Evolutionary conservation across 2,797 vertebrate genomes (phyloP).

Genomic region (Takifugu rubripes): DNA sequence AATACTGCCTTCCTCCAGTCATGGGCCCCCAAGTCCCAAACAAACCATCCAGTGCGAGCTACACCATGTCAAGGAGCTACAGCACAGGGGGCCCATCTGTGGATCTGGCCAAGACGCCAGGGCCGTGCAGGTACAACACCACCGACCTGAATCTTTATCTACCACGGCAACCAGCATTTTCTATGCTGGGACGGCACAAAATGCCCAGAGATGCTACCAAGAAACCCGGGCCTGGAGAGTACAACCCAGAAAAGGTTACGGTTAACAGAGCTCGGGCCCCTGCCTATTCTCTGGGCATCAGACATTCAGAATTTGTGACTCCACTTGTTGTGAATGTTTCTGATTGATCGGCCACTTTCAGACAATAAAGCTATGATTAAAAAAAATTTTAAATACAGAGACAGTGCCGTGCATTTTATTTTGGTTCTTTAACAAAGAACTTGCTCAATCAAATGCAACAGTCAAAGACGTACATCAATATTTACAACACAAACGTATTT

Average conservation of each 20-base stretch:
- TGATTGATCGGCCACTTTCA: constrained; percentile 48
- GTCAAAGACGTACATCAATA: constrained; percentile 37
- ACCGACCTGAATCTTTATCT: constrained; percentile 79
- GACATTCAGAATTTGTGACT: constrained; percentile 79
- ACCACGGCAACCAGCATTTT: constrained; percentile 78
- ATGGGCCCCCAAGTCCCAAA: constrained; percentile 76
- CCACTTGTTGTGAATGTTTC: constrained; percentile 67
- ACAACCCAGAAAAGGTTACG: constrained; percentile 81
- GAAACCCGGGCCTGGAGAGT: constrained; percentile 80
- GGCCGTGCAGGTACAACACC: constrained; percentile 81
- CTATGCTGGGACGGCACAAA: constrained; percentile 78
- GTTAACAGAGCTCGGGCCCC: constrained; percentile 75
- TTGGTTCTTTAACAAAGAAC: constrained; percentile 40
- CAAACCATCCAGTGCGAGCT: constrained; percentile 80
- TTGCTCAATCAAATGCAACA: constrained; percentile 23
- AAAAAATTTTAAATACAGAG: not conserved
- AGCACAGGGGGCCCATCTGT: constrained; percentile 65
- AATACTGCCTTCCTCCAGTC: constrained; percentile 81
- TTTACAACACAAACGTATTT: constrained; percentile 41
- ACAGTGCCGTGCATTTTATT: constrained; percentile 46
- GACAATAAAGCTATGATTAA: not conserved
- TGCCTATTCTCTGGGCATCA: constrained; percentile 80
- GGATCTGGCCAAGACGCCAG: constrained; percentile 78
- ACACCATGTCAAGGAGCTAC: constrained; percentile 70
- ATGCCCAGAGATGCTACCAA: constrained; percentile 44